A percentile compares a stretch with the other conserved stretches of the same genome.
These are phyloP conservation scores for Caenorhabditis plicata DNA, from an alignment of 2,888 invertebrate genomes.

Conservation along the genomic window DNA sequence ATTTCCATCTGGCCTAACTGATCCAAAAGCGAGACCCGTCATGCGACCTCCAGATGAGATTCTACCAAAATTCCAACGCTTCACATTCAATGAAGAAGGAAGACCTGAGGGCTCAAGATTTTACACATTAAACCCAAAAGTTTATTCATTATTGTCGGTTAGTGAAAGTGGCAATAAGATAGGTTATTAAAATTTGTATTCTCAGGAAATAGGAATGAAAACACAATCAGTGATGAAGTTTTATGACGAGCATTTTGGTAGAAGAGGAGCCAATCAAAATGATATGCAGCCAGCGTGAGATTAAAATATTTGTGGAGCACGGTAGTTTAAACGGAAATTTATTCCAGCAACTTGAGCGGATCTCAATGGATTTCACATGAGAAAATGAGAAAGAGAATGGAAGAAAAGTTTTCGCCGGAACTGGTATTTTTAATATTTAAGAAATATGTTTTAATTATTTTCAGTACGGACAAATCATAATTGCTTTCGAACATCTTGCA, in stretches of 20 bases:
- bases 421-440: too few relatives aligned
- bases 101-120: conserved; percentile 87
- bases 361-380: conserved; percentile 54
- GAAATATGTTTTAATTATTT: too few relatives aligned
- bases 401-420: conserved; percentile 55
- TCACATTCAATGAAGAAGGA: conserved; percentile 73
- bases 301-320: background rate
- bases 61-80: conserved; percentile 64
- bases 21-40: conserved; percentile 81
- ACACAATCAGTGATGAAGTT: conserved; percentile 44
- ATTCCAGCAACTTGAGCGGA: conserved; percentile 67
- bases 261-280: conserved; percentile 8
- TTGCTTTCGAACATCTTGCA: conserved; percentile 59
- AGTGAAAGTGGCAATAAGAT: too few relatives aligned
- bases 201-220: conserved; percentile 54
- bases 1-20: conserved; percentile 90
- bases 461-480: conserved; percentile 57
- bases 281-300: conserved; percentile 38
- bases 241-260: conserved; percentile 41
- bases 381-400: conserved; percentile 49
- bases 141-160: conserved; percentile 79
- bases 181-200: too few relatives aligned
- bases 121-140: conserved; percentile 86
- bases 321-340: background rate
- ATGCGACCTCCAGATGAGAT: conserved; percentile 84